Base-by-base conservation (phyloP, 1,140 invertebrate genomes). In the Chelonus insularis region DNA sequence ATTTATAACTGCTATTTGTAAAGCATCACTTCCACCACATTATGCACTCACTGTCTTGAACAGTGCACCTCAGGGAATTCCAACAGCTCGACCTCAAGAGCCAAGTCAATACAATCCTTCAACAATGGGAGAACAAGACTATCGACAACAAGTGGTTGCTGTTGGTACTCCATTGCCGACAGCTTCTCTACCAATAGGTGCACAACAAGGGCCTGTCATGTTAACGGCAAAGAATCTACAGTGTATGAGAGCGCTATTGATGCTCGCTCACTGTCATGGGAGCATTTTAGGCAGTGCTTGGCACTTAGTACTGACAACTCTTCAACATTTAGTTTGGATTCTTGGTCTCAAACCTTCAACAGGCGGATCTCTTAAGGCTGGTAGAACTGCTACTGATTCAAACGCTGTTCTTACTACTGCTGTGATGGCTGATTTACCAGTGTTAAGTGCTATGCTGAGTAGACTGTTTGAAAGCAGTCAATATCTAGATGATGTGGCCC, bases 281-380 rank as follows among this genome's bases (percentile, higher is more conserved):
- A 89, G 90, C 65, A 92, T 96, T 64, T 82, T 99, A 12, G 93
- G 93, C 39, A 90, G 93, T 59, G 93, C 95, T 0, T 99, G 97
- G 96, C 91, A 98, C 73, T 88, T 98, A 32, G 93, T 98, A 2
- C 84, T 98, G 7, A 96, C 96, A 12, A 98, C 95, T 2, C 79
- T 98, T 16, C 95, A 97, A 85, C 96, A 98, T 82, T 84, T 99
- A 62, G 95, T 96, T 0, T 99, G 96, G 96, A 98, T 98, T 71
- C 82, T 99, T n/a, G 96, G 95, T 0, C 76, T 99, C 39, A 98
- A 98, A 77, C 93, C 95, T 1, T 94, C 94, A 0, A 92, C 93
- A 1, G 94, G 94, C 9, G 95, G 95, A 11, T 94, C 93, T 70
- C 84, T 97, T 62, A 96, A 95, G 83, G 90, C 90, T 39, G 87